phyloP scores from a whole-genome alignment of 1,140 invertebrate genomes.

The Musca vetustissima region DNA sequence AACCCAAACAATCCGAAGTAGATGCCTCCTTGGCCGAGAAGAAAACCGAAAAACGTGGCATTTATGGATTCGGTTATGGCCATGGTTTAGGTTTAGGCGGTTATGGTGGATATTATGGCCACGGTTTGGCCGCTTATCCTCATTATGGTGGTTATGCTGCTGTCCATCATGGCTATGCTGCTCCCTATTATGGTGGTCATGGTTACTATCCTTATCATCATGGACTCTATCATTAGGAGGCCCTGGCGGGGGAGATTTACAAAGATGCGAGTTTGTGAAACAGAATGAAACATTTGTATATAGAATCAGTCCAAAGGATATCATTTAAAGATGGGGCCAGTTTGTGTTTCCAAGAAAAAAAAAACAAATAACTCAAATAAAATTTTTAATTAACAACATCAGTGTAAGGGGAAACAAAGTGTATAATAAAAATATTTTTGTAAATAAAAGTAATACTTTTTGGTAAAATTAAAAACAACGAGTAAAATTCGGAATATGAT shows the following conservation, averaged over 20 bases:
- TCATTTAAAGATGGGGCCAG: no score
- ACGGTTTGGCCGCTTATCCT: conserved; percentile 37
- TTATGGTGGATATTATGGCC: conserved; percentile 35
- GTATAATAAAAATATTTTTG: no score
- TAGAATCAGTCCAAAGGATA: no score
- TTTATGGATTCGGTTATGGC: conserved; percentile 48
- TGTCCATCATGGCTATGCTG: conserved; percentile 34
- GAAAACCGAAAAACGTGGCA: conserved; percentile 49
- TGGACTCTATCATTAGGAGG: conserved; percentile 41
- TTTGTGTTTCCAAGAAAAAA: no score
- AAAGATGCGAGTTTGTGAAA: no score
- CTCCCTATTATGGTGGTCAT: conserved; percentile 38
- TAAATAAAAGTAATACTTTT: no score
- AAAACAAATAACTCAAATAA: no score
- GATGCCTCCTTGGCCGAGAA: conserved; percentile 36
- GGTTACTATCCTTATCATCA: conserved; percentile 44
- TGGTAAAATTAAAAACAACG: no score
- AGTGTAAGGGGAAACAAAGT: no score
- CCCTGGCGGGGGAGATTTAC: not conserved
- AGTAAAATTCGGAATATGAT: no score
- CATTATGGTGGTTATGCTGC: conserved; percentile 35
- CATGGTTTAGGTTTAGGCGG: conserved; percentile 34
- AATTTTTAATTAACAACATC: no score
- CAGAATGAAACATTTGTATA: no score
- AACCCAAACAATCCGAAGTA: conserved; percentile 32